Percentiles rank a stretch among this genome's conserved stretches.
phyloP scores from a whole-genome alignment of 2,797 vertebrate species.

The Toxotes lorentzi region DNA sequence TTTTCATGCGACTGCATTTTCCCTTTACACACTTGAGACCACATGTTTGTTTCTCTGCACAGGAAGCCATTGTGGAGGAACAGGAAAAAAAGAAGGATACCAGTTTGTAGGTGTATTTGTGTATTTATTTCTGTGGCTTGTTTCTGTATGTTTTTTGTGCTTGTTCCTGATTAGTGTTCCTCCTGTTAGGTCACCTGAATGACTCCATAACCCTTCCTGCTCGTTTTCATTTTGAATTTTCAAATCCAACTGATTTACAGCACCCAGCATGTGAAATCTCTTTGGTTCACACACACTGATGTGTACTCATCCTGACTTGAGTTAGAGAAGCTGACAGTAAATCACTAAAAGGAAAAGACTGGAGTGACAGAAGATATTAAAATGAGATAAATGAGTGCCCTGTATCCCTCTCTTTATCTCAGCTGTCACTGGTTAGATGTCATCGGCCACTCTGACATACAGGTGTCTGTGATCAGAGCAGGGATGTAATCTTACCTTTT shows the following conservation, averaged over 20 bases:
- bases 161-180: neutral
- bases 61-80: slow-evolving; percentile 98
- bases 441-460: neutral
- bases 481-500: too few relatives aligned
- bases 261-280: neutral
- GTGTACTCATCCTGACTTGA: neutral
- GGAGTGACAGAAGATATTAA: neutral
- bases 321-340: neutral
- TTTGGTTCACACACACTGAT: neutral
- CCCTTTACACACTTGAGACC: neutral
- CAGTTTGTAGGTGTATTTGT: slow-evolving; percentile 90
- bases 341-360: neutral
- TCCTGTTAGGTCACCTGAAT: neutral
- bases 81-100: slow-evolving; percentile 97
- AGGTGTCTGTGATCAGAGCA: neutral
- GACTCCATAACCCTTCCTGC: neutral
- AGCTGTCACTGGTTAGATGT: neutral
- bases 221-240: neutral
- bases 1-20: neutral
- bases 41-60: slow-evolving; percentile 48
- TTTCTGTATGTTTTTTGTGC: neutral
- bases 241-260: slow-evolving; percentile 57
- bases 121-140: neutral
- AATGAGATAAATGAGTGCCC: neutral
- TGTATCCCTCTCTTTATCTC: neutral